Evolutionary conservation across 2,797 vertebrate genomes (phyloP).

Genomic region (Myotis vivesi): DNA sequence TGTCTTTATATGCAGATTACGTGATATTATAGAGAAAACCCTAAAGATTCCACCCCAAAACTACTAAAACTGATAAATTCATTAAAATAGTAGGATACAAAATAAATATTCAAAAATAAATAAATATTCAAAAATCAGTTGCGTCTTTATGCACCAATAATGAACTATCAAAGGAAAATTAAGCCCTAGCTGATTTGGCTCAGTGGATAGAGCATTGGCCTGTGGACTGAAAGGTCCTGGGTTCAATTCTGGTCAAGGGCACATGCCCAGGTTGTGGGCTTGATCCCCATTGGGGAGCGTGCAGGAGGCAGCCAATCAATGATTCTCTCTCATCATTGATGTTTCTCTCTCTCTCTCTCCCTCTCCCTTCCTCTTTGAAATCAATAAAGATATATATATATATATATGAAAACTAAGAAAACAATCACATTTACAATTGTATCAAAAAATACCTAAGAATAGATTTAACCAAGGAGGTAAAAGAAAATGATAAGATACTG

Average conservation of each 20-base stretch:
- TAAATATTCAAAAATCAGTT: not conserved
- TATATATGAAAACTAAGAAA: not conserved
- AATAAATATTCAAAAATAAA: not conserved
- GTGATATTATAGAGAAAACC: not conserved
- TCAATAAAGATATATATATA: no score
- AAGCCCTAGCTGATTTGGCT: not conserved
- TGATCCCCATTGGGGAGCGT: no score
- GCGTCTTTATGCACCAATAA: not conserved
- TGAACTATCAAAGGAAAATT: not conserved
- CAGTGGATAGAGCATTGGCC: no score
- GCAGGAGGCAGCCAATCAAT: no score
- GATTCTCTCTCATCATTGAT: no score
- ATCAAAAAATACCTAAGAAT: not conserved
- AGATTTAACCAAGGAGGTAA: not conserved
- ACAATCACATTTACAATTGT: not conserved
- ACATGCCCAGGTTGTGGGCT: no score
- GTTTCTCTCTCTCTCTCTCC: no score
- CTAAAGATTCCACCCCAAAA: not conserved
- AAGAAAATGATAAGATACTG: not conserved
- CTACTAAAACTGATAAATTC: not conserved
- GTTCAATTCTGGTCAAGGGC: no score
- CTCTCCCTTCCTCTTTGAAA: no score
- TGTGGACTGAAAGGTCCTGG: no score
- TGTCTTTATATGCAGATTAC: not conserved
- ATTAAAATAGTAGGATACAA: not conserved